Evolutionary conservation across 2,797 vertebrate genomes (phyloP).

Genomic region (Florisuga fusca): DNA sequence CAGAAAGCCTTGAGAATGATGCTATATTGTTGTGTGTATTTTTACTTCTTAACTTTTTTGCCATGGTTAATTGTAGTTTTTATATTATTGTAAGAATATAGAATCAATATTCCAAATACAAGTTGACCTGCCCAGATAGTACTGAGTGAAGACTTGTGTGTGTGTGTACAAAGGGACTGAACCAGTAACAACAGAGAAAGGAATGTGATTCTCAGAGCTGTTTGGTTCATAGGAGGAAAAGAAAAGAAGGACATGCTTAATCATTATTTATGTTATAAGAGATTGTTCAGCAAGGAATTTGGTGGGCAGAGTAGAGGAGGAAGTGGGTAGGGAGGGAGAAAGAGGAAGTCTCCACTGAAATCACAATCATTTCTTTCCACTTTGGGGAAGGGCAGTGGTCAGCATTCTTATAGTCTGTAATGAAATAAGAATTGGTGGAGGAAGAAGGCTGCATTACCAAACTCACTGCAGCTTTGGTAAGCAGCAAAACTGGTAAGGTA

Average conservation of each 20-base stretch:
- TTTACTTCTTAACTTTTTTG: neutral
- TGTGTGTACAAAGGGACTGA: fast-evolving
- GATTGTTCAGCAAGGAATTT: neutral
- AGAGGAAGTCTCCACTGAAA: neutral
- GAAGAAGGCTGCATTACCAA: neutral
- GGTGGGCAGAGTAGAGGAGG: neutral
- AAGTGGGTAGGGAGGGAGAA: neutral
- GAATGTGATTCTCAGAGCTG: neutral
- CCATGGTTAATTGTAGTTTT: neutral
- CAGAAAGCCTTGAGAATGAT: neutral
- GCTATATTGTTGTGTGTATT: neutral
- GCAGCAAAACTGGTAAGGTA: neutral
- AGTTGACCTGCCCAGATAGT: neutral
- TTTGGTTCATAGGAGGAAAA: neutral
- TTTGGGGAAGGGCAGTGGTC: neutral
- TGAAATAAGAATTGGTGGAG: neutral
- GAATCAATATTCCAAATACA: neutral
- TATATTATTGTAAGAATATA: neutral
- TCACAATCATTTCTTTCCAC: neutral
- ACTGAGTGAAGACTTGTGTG: neutral
- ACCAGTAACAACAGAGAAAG: neutral
- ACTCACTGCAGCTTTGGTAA: neutral
- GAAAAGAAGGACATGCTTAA: neutral
- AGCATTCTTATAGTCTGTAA: neutral
- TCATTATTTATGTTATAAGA: neutral